Conservation (phyloP, 2,797 vertebrate species). For the Selene dorsalis region DNA sequence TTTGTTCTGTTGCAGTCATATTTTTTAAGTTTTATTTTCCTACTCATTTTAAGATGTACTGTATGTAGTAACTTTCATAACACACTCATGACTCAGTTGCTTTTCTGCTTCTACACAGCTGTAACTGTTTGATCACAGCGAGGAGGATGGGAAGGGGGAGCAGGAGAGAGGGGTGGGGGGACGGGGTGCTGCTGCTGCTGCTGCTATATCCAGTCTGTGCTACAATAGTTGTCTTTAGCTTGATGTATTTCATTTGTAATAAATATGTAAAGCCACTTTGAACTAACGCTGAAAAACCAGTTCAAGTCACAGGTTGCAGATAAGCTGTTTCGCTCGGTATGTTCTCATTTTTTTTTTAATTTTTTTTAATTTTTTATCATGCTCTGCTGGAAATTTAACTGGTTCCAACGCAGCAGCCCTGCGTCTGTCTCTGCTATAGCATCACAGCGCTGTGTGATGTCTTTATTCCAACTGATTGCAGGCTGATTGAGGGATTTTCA, state of each 20-base stretch:
- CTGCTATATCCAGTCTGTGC: slow-evolving; percentile 62
- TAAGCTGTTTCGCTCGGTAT: slow-evolving; percentile 14
- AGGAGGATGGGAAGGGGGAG: slow-evolving; percentile 8
- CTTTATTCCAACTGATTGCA: slow-evolving; percentile 18
- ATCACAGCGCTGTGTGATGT: slow-evolving; percentile 9
- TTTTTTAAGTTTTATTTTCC: slow-evolving; percentile 67
- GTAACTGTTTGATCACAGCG: slow-evolving; percentile 33
- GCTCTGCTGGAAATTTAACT: slow-evolving; percentile 23
- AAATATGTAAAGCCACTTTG: slow-evolving; percentile 34
- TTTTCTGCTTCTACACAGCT: slow-evolving; percentile 48
- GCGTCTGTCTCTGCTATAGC: slow-evolving; percentile 1
- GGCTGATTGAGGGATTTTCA: slow-evolving; percentile 30
- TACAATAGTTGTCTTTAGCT: slow-evolving; percentile 40
- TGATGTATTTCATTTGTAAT: slow-evolving; percentile 37
- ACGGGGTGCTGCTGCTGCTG: slow-evolving; percentile 14
- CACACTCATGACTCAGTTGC: slow-evolving; percentile 38
- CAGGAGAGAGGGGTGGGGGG: neutral
- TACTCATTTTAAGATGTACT: slow-evolving; percentile 56
- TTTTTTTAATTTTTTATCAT: neutral
- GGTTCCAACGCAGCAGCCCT: slow-evolving; percentile 1
- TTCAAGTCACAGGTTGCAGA: slow-evolving; percentile 8
- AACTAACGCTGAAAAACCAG: slow-evolving; percentile 7
- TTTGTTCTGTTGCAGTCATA: slow-evolving; percentile 46
- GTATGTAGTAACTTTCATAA: slow-evolving; percentile 56
- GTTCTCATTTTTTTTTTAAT: slow-evolving; percentile 19